These are phyloP conservation scores for Thaumatotibia leucotreta DNA, from an alignment of 1,140 invertebrate genomes.

Conservation along the genomic window DNA sequence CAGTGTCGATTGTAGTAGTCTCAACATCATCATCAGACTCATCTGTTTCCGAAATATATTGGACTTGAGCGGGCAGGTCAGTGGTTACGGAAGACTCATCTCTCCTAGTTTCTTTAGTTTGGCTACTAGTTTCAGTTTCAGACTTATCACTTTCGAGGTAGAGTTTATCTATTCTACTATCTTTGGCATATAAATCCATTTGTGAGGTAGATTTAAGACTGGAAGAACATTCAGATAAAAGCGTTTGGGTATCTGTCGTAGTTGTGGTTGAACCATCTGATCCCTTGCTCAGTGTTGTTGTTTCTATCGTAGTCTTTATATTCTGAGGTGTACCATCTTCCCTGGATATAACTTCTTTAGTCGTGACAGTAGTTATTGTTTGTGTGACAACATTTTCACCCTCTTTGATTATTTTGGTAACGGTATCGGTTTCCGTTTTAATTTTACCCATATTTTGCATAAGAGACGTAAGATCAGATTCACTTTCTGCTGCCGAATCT, in stretches of 20 bases:
- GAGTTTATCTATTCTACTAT: conserved; percentile 38
- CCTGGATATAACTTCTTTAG: conserved; percentile 73
- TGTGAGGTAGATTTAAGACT: conserved; percentile 69
- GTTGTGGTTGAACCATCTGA: conserved; percentile 70
- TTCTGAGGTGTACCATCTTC: conserved; percentile 76
- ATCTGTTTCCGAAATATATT: conserved; percentile 43
- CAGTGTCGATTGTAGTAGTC: conserved; percentile 68
- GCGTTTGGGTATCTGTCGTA: conserved; percentile 69
- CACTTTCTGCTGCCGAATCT: conserved; percentile 35
- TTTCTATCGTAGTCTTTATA: conserved; percentile 76
- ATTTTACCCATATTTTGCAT: conserved; percentile 74
- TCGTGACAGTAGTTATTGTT: conserved; percentile 73
- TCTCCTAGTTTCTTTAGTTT: conserved; percentile 29
- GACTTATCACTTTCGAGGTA: conserved; percentile 43
- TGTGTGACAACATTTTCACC: conserved; percentile 74
- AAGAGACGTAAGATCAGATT: conserved; percentile 48
- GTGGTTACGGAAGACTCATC: conserved; percentile 25
- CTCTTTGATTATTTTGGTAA: conserved; percentile 75
- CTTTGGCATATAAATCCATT: conserved; percentile 56
- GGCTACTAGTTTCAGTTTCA: conserved; percentile 25
- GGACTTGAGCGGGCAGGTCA: conserved; percentile 27
- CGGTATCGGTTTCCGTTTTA: conserved; percentile 74
- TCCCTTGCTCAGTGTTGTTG: conserved; percentile 71
- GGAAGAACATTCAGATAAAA: conserved; percentile 74
- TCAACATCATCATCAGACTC: conserved; percentile 60